Conservation (phyloP, 2,888 invertebrate genomes). For the Embidobia sp. region DNA sequence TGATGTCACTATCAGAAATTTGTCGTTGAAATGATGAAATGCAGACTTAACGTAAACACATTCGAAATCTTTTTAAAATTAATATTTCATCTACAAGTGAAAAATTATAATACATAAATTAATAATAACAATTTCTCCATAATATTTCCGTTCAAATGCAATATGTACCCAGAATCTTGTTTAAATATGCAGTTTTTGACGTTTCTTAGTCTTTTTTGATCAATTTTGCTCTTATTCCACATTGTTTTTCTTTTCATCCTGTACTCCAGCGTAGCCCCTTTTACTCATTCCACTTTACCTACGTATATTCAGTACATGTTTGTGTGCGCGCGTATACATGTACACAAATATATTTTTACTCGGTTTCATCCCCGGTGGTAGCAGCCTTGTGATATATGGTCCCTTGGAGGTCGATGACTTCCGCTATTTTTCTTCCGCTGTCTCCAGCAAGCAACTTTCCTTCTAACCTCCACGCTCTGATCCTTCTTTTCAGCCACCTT, state of each 20-base stretch:
- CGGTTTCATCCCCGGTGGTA: slow-evolving; percentile 70
- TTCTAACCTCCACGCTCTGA: slow-evolving; percentile 73
- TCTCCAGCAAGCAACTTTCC: slow-evolving; percentile 83
- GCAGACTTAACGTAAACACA: slow-evolving; percentile 73
- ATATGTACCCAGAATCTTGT: no score
- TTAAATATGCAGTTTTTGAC: slow-evolving; percentile 32
- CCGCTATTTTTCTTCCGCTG: slow-evolving; percentile 85
- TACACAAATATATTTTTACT: slow-evolving; percentile 66
- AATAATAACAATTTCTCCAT: no score
- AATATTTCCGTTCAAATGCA: no score
- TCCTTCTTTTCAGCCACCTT: slow-evolving; percentile 71
- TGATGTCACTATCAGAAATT: slow-evolving; percentile 63
- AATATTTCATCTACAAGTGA: slow-evolving; percentile 1
- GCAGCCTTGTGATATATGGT: slow-evolving; percentile 83
- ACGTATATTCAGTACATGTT: slow-evolving; percentile 58
- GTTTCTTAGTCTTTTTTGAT: slow-evolving; percentile 30
- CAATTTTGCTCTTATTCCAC: slow-evolving; percentile 35
- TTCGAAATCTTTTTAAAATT: slow-evolving; percentile 43
- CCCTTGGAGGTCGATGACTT: slow-evolving; percentile 85
- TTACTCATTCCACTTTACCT: slow-evolving; percentile 70
- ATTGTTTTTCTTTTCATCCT: slow-evolving; percentile 66
- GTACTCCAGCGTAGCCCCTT: slow-evolving; percentile 60
- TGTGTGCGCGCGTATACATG: slow-evolving; percentile 57
- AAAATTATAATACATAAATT: no score
- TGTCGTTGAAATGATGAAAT: slow-evolving; percentile 72